Conservation (phyloP, 2,113 vertebrate genomes). For the Odobenus rosmarus region DNA sequence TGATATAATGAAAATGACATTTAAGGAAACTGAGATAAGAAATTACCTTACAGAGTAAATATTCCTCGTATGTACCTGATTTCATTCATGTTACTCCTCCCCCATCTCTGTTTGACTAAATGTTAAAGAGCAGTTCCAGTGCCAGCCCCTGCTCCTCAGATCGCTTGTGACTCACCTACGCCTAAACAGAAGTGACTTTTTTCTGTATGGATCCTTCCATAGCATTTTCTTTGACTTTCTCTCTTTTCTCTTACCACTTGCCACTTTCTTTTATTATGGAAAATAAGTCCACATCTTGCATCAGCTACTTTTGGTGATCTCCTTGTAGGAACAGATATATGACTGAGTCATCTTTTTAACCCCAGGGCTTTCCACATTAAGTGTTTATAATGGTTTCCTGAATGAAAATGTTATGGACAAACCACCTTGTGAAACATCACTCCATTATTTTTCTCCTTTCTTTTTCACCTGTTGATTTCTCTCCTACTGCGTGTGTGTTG, state of each 20-base stretch:
- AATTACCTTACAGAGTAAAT: constrained; percentile 3
- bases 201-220: background rate
- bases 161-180: background rate
- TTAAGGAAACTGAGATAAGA: background rate
- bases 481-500: background rate
- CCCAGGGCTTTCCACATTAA: background rate
- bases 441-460: background rate
- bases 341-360: constrained; percentile 11
- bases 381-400: constrained; percentile 9
- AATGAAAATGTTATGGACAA: background rate
- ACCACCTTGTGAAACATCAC: background rate
- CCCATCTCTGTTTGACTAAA: background rate
- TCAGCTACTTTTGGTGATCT: background rate
- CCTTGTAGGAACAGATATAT: background rate
- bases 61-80: background rate
- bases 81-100: background rate
- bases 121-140: background rate
- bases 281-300: background rate
- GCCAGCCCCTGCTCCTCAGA: background rate
- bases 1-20: background rate
- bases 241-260: rapidly evolving
- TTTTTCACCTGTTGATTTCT: background rate
- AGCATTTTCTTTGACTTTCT: background rate
- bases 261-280: background rate
- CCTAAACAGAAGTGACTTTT: background rate